Percentiles rank a stretch among this genome's conserved stretches.
Conservation (phyloP, 1,140 invertebrate genomes). For the Drosophila rufa region DNA sequence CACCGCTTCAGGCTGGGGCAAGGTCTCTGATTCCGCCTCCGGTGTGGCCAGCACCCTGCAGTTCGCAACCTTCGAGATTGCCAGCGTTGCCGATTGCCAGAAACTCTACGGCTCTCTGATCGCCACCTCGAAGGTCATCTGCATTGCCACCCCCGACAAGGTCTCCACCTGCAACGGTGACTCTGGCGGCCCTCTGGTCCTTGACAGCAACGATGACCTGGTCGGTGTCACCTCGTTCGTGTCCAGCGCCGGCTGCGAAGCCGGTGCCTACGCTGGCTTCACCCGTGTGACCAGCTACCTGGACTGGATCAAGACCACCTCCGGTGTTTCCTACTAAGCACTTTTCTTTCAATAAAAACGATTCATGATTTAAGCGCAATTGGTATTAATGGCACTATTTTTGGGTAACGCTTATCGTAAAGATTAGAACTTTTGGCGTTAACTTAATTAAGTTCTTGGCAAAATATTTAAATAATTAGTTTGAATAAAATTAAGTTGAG, state of each 20-base stretch:
- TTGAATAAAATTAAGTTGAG: too few relatives aligned
- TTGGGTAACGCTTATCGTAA: accelerated
- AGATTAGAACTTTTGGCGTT: not conserved
- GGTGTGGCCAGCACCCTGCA: conserved; percentile 49
- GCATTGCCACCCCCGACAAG: conserved; percentile 58
- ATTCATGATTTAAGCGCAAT: conserved; percentile 10
- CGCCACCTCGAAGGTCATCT: conserved; percentile 42
- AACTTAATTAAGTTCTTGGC: too few relatives aligned
- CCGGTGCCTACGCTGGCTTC: conserved; percentile 86
- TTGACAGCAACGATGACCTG: conserved; percentile 70
- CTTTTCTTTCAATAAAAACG: conserved; percentile 13
- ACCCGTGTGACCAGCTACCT: conserved; percentile 86
- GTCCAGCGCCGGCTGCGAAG: conserved; percentile 62
- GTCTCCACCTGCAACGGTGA: conserved; percentile 85
- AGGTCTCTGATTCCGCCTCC: conserved; percentile 51
- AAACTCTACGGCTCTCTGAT: conserved; percentile 39
- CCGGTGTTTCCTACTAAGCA: conserved; percentile 52
- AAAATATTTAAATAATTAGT: too few relatives aligned
- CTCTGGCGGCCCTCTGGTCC: conserved; percentile 86
- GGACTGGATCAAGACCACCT: conserved; percentile 85
- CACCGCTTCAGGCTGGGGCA: conserved; percentile 72
- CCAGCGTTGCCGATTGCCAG: conserved; percentile 27
- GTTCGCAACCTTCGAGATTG: conserved; percentile 20
- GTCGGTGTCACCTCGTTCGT: conserved; percentile 86
- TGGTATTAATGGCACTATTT: too few relatives aligned